These are phyloP conservation scores for Parus major DNA, from an alignment of 2,113 vertebrate species.

Conservation along the genomic window DNA sequence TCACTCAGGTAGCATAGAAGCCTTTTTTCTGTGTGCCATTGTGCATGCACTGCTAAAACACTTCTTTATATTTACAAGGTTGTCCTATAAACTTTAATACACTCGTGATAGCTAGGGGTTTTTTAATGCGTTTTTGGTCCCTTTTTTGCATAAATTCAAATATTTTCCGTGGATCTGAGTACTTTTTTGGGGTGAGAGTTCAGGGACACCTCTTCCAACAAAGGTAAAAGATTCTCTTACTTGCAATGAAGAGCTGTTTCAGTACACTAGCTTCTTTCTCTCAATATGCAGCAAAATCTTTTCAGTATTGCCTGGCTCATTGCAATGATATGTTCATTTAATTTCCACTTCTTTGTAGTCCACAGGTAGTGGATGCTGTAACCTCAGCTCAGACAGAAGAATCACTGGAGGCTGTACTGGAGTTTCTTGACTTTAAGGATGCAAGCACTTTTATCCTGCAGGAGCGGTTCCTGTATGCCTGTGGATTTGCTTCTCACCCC, in stretches of 20 bases:
- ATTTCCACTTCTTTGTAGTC: constrained; percentile 72
- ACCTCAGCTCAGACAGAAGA: constrained; percentile 90
- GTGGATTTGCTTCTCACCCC: constrained; percentile 92
- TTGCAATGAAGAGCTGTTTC: background rate
- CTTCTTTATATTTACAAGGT: background rate
- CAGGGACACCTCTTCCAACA: background rate
- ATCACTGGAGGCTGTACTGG: constrained; percentile 86
- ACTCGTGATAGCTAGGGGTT: background rate
- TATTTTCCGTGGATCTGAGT: background rate
- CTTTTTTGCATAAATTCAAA: background rate
- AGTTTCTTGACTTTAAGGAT: constrained; percentile 92
- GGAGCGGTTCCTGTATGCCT: constrained; percentile 95
- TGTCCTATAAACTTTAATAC: background rate
- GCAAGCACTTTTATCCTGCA: constrained; percentile 80
- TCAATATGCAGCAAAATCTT: background rate
- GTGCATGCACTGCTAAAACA: background rate
- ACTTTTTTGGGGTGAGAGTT: background rate
- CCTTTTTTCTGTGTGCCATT: background rate
- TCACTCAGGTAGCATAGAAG: background rate
- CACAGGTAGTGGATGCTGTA: constrained; percentile 91
- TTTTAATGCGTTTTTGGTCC: background rate
- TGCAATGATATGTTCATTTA: background rate
- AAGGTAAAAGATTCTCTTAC: background rate
- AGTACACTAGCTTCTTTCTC: background rate
- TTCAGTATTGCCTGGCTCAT: background rate